Conservation (phyloP, 2,113 vertebrate species). For the Micronycteris hirsuta region DNA sequence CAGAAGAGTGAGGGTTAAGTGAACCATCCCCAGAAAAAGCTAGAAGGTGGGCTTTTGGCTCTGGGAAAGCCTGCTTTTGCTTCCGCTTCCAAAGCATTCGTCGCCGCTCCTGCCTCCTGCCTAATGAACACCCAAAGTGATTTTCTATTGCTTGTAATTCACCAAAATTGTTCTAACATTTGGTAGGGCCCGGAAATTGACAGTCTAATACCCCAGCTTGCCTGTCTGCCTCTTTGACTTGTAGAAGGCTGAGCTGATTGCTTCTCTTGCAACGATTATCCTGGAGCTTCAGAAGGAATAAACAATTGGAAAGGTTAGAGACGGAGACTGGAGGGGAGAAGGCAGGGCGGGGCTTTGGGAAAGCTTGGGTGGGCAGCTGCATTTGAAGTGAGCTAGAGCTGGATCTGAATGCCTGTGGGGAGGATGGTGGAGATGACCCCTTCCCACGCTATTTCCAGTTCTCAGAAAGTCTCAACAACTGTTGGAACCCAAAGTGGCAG, state of each 20-base stretch:
- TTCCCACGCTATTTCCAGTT: not conserved
- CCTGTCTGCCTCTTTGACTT: slow-evolving; percentile 75
- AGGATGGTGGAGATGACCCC: fast-evolving
- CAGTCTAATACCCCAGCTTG: slow-evolving; percentile 75
- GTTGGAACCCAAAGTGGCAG: not conserved
- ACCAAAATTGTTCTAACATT: slow-evolving; percentile 81
- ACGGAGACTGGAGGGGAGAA: slow-evolving; percentile 64
- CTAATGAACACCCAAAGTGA: slow-evolving; percentile 81
- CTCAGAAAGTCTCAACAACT: not conserved
- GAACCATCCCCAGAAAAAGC: not conserved
- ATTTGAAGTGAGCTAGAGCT: not conserved
- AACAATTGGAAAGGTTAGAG: slow-evolving; percentile 74
- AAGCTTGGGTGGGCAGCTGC: not conserved
- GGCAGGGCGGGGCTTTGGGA: not conserved
- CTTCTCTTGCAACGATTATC: slow-evolving; percentile 72
- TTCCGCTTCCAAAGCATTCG: slow-evolving; percentile 63
- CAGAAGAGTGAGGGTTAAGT: slow-evolving; percentile 21
- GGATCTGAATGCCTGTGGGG: not conserved
- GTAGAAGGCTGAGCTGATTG: slow-evolving; percentile 77
- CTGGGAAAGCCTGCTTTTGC: slow-evolving; percentile 32
- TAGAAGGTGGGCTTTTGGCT: slow-evolving; percentile 19
- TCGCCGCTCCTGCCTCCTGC: slow-evolving; percentile 73
- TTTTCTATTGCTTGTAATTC: slow-evolving; percentile 85
- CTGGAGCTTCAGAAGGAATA: slow-evolving; percentile 77
- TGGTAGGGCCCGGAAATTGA: slow-evolving; percentile 77